These are phyloP conservation scores for Scaptomyza tumidula DNA, from an alignment of 2,888 invertebrate species.

Conservation along the genomic window DNA sequence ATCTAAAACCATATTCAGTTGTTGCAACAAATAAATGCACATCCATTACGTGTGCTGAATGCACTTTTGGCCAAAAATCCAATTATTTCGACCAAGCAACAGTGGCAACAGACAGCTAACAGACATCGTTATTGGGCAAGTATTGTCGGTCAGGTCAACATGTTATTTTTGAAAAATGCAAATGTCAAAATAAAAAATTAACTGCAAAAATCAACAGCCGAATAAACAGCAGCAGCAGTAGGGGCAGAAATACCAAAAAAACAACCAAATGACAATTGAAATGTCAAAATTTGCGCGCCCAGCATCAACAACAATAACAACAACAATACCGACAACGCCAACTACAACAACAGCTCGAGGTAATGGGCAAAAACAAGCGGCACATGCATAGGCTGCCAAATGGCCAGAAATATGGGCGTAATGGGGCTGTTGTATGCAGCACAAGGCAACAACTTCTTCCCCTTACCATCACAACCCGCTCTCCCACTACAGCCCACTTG, in stretches of 20 bases:
- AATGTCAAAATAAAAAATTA: conserved; percentile 81
- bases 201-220: conserved; percentile 64
- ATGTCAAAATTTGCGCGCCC: conserved; percentile 67
- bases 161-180: conserved; percentile 79
- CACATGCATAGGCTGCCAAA: conserved; percentile 38
- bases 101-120: conserved; percentile 5
- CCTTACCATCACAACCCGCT: not conserved
- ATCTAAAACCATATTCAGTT: conserved; percentile 29
- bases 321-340: conserved; percentile 19
- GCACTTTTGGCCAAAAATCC: conserved; percentile 53
- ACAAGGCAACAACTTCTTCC: not conserved
- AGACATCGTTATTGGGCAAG: conserved; percentile 43
- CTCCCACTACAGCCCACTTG: not conserved
- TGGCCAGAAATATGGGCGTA: conserved; percentile 47
- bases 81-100: conserved; percentile 45
- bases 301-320: conserved; percentile 17
- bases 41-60: conserved; percentile 21
- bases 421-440: conserved; percentile 23
- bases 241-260: conserved; percentile 21
- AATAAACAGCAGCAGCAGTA: conserved; percentile 28
- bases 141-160: conserved; percentile 61
- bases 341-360: conserved; percentile 26
- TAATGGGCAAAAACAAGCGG: conserved; percentile 57
- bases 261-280: conserved; percentile 69
- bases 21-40: conserved; percentile 41